These are phyloP conservation scores for Cardinalis cardinalis DNA, from an alignment of 2,113 vertebrate species.

Conservation along the genomic window DNA sequence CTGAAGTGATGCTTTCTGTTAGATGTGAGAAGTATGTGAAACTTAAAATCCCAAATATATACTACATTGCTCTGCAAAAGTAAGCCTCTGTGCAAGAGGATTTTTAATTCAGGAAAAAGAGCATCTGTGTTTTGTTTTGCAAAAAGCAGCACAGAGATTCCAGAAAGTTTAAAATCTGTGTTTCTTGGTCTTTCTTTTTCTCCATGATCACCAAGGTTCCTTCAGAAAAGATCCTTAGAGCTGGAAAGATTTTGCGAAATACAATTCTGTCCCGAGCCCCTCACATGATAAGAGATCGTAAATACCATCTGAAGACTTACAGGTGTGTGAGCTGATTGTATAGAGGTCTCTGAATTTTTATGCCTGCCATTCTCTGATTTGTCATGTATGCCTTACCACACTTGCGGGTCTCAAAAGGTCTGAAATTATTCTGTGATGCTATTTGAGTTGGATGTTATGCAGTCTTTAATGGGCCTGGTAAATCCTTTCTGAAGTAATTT, in stretches of 20 bases:
- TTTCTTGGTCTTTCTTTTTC: conserved; percentile 7
- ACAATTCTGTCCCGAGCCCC: conserved; percentile 87
- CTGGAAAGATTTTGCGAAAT: conserved; percentile 88
- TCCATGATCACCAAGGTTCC: conserved; percentile 78
- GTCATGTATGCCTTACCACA: conserved; percentile 2
- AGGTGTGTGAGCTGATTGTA: conserved; percentile 75
- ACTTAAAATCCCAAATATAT: not conserved
- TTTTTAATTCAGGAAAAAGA: not conserved
- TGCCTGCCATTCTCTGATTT: conserved; percentile 6
- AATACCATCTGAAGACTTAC: conserved; percentile 96
- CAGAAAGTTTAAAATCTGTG: not conserved
- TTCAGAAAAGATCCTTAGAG: conserved; percentile 92
- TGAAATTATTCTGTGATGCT: conserved; percentile 21
- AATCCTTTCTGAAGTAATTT: conserved; percentile 47
- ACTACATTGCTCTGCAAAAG: not conserved
- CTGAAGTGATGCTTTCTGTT: not conserved
- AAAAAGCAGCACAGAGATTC: not conserved
- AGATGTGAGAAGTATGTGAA: not conserved
- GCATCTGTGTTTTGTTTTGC: conserved; percentile 17
- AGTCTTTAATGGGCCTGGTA: conserved; percentile 23
- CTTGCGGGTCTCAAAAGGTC: not conserved
- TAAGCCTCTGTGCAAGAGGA: not conserved
- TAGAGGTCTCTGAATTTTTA: conserved; percentile 26
- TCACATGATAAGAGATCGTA: conserved; percentile 98
- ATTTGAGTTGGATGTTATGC: conserved; percentile 38